Base-by-base conservation (phyloP, 2,888 invertebrate species). In the Phyllotreta cruciferae region DNA sequence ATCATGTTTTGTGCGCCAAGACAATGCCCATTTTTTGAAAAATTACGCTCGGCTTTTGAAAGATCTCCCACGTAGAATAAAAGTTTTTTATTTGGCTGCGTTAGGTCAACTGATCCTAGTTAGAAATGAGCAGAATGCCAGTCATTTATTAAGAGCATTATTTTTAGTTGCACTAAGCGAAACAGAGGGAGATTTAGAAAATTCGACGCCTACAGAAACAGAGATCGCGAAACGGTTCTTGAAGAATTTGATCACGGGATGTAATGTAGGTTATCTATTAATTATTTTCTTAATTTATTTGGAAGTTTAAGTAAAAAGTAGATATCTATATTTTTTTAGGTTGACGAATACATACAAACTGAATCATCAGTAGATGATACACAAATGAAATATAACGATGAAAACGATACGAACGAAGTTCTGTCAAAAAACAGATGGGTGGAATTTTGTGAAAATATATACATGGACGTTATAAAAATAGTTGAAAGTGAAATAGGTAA, bases 21-120 rank as follows among this genome's bases (percentile, higher is more conserved):
- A 56, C 41, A 41, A 41, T n/a, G 56, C 56, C 1, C 47, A 56
- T 47, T 56, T 56, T 36, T 10, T 56, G 8, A 56, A 56, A 7
- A 56, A 11, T 13, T 56, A 56, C 38, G 10, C 38, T 47, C 13
- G 37, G 8, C 47, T 56, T 7, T 36, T 56, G 37, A 47, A 56
- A 38, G 34, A 56, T 13, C 11, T 36, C n/a, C 45, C 36, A 7
- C 36, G 35, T 6, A 35, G 11, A 11, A 11, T 47, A 5, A 9
- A 13, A 34, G 8, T 24, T 11, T 56, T 56, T 37, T 56, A 56
- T 36, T 37, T 37, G 11, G 36, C 24, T 36, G 35, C 9, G 13
- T 8, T 56, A 24, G 56, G 56, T 1, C 45, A 45, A 35, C 37
- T 56, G 8, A 56, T 56, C 9, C 7, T 56, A 8, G 45, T 7